Base-by-base conservation (phyloP, 2,113 vertebrate species). In the Ictalurus punctatus region DNA sequence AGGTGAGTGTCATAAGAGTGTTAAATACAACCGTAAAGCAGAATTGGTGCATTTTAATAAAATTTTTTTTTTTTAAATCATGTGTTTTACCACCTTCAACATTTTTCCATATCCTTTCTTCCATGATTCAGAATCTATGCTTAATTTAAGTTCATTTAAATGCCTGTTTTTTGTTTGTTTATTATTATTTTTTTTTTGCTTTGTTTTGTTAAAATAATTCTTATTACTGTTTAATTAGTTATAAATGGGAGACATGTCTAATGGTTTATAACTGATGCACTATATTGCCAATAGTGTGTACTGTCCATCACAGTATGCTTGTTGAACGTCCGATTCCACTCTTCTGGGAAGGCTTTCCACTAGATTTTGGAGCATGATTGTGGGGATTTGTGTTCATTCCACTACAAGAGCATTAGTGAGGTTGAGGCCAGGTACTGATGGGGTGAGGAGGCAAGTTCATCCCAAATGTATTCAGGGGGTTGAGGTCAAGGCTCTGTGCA, bases 1-100 rank as follows among this genome's bases (percentile, higher is more conserved):
- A 97, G 94, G 98, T 99, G 92, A 92, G 95, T 92, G 4, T 16
- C 61, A 78, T 73, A 34, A 27, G 19, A 44, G 19, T 76, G 21
- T 19, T 76, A 21, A 44, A 10, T 4, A 17, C 23, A 27, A 27
- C 23, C 54, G 5, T n/a, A 79, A 52, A 54, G 23, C 13, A 79
- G 76, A 54, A 16, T 52, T 52, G 0, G 21, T 48, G 40, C 4
- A 6, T 40, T 40, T 44, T 40, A n/a, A n/a, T n/a, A n/a, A n/a
- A n/a, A n/a, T n/a, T n/a, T n/a, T n/a, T n/a, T n/a, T n/a, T n/a
- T n/a, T n/a, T n/a, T n/a, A n/a, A 34, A 34, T 34, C 16, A 58
- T 25, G 2, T 27, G n/a, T 1, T 69, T 30, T 6, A 34, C n/a
- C 69, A 71, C 3, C 69, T 71, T 34, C 12, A 69, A 10, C 10